These are phyloP conservation scores for Morpho deidamia DNA, from an alignment of 2,888 invertebrate genomes.

Conservation along the genomic window DNA sequence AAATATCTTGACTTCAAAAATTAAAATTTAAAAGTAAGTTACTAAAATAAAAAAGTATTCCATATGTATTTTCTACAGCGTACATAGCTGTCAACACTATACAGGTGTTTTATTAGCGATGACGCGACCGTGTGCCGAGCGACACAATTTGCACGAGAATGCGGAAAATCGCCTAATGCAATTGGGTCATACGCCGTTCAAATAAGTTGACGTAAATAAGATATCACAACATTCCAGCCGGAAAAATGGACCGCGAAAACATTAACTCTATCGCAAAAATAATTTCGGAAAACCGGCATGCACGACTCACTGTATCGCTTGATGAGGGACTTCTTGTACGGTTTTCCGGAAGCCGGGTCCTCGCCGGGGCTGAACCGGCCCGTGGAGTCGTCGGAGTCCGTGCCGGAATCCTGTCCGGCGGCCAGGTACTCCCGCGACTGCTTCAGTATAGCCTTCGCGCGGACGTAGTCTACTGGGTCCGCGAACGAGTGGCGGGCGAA, in stretches of 20 bases:
- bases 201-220: conserved; percentile 18
- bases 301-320: conserved; percentile 93
- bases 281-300: neutral
- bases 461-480: conserved; percentile 69
- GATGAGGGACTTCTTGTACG: conserved; percentile 95
- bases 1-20: too few relatives aligned
- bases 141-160: conserved; percentile 3
- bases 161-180: conserved; percentile 7
- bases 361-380: conserved; percentile 81
- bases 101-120: neutral
- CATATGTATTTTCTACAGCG: too few relatives aligned
- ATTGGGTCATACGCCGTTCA: conserved; percentile 11
- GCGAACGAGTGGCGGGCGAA: conserved; percentile 71
- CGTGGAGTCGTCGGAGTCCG: conserved; percentile 90
- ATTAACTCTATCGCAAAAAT: too few relatives aligned
- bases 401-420: conserved; percentile 83
- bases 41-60: too few relatives aligned
- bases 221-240: conserved; percentile 20
- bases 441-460: conserved; percentile 68
- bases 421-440: conserved; percentile 73
- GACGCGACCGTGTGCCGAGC: neutral
- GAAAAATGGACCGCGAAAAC: conserved; percentile 12
- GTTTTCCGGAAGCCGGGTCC: conserved; percentile 72
- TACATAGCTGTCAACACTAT: too few relatives aligned
- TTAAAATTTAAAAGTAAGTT: too few relatives aligned